Evolutionary conservation across 2,888 invertebrate genomes (phyloP), one percentile per base, ranked within the genome.

Genomic region (Abrostola tripartita): DNA sequence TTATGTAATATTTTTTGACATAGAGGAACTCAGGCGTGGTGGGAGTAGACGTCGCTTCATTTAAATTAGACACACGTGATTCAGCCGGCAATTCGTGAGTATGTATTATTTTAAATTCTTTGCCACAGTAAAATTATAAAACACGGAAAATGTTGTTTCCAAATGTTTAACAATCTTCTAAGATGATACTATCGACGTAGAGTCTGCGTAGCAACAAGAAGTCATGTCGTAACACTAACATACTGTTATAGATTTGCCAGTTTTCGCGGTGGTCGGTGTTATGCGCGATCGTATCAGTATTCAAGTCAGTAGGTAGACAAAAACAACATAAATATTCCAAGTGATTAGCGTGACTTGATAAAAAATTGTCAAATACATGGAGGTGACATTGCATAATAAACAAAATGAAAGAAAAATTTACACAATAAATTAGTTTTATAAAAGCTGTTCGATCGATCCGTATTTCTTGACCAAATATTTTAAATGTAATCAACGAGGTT

Each of bases 31-130:
- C 9, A 65, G 35, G 5, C 58, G 64, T 60, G 58, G 60, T 55
- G 59, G 71, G 55, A 52, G 58, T 67, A 37, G 47, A 38, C 61
- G 63, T 67, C 72, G 72, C 50, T 63, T 72, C 56, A 74, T 67
- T 75, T 75, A 61, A 67, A 60, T 69, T 52, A 59, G 36, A 42
- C 24, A 37, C 61, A 53, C 51, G 72, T 69, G 75, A 72, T 61
- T 71, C 62, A 59, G 52, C 14, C 24, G 14, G 24, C 52, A 59
- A 57, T 53, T 63, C 24, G 55, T 63, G 47, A 66, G 44, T 61
- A 64, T 40, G 8, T 57, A 52, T 74, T 73, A 66, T 67, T 66
- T 65, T 56, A 61, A 76, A 71, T 65, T n/a, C 7, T 52, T 56
- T 55, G 37, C 52, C 62, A 40, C 14, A 63, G 37, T 35, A 64